Conservation (phyloP, 2,888 invertebrate genomes). For the Pachliopta kotzebuea region DNA sequence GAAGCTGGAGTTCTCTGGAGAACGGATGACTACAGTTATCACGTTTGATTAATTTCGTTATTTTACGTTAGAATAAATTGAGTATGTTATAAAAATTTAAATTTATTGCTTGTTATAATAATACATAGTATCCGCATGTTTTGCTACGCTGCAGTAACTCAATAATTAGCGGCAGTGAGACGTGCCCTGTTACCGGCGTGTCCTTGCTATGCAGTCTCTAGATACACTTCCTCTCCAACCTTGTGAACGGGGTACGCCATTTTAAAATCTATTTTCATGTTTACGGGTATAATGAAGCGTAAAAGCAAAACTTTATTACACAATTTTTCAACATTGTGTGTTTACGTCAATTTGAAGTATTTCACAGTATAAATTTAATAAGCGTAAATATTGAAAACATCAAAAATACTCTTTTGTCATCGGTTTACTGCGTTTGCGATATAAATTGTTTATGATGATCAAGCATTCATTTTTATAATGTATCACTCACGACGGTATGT, state of each 20-base stretch:
- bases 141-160: conserved; percentile 31
- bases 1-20: too few relatives aligned
- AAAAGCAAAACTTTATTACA: background rate
- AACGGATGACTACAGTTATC: background rate
- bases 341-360: background rate
- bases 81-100: background rate
- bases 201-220: conserved; percentile 29
- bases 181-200: conserved; percentile 39
- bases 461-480: too few relatives aligned
- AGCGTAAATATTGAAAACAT: background rate
- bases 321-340: too few relatives aligned
- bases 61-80: too few relatives aligned
- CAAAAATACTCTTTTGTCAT: too few relatives aligned
- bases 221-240: conserved; percentile 35
- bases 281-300: conserved; percentile 1
- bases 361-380: background rate
- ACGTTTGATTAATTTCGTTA: background rate
- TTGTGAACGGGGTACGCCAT: conserved; percentile 29
- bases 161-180: conserved; percentile 43
- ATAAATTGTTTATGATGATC: too few relatives aligned
- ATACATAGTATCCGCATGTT: background rate
- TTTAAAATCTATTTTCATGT: conserved; percentile 34
- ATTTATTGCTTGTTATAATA: background rate
- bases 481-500: too few relatives aligned
- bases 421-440: too few relatives aligned